phyloP scores from a whole-genome alignment of 2,888 invertebrate species.

The Chrysina gloriosa region DNA sequence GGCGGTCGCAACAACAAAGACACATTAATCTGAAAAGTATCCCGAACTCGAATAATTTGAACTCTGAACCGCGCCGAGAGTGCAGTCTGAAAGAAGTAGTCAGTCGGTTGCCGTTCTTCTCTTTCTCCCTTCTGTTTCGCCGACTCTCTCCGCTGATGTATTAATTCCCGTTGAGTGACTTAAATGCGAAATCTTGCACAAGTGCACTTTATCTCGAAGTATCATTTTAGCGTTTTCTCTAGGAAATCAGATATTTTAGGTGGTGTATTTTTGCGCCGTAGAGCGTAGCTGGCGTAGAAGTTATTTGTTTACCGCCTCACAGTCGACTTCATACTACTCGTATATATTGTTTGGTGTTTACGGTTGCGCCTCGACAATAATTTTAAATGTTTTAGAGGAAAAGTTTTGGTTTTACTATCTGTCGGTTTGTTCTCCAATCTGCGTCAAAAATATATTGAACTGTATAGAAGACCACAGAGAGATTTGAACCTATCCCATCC shows the following conservation, averaged over 20 bases:
- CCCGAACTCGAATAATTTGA: conserved; percentile 43
- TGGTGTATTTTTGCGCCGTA: background rate
- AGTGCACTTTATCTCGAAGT: conserved; percentile 27
- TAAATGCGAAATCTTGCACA: conserved; percentile 26
- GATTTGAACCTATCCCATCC: no score
- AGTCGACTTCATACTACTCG: background rate
- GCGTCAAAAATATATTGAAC: no score
- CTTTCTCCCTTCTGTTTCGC: background rate
- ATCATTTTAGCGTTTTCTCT: conserved; percentile 12
- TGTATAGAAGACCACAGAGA: no score
- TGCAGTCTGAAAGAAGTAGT: conserved; percentile 6
- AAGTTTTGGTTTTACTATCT: no score
- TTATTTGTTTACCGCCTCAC: background rate
- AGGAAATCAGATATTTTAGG: background rate
- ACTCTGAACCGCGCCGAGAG: conserved; percentile 41
- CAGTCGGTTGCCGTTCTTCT: background rate
- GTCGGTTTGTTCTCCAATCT: no score
- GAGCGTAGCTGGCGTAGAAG: background rate
- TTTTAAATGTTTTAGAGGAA: background rate
- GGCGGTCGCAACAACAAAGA: conserved; percentile 40
- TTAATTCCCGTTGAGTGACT: conserved; percentile 32
- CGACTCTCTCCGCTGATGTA: conserved; percentile 7
- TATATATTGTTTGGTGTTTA: background rate
- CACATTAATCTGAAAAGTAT: conserved; percentile 47
- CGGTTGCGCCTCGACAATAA: background rate